Evolutionary conservation across 2,888 invertebrate species (phyloP).

Genomic region (Dasysyrphus albostriatus): DNA sequence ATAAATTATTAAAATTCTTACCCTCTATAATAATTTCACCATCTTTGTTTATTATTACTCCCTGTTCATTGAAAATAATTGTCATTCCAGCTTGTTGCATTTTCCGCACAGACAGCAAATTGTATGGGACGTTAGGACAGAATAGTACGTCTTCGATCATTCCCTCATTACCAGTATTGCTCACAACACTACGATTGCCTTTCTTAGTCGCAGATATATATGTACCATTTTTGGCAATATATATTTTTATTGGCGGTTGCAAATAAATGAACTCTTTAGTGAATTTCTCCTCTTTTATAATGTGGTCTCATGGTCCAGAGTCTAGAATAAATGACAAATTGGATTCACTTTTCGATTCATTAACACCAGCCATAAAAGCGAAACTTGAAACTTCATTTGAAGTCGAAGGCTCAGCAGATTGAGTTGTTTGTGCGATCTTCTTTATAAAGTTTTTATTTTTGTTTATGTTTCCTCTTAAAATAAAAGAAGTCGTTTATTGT

Average conservation of each 20-base stretch:
- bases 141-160: conserved; percentile 27
- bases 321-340: conserved; percentile 41
- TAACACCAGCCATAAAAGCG: conserved; percentile 45
- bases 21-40: conserved; percentile 41
- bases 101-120: no score
- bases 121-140: background rate
- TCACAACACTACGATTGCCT: conserved; percentile 78
- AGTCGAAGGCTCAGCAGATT: conserved; percentile 15
- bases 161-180: conserved; percentile 76
- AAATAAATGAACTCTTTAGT: conserved; percentile 46
- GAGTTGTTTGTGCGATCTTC: background rate
- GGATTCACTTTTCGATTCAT: background rate
- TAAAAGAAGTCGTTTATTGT: conserved; percentile 77
- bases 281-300: conserved; percentile 62
- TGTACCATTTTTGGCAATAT: conserved; percentile 27
- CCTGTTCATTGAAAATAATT: no score
- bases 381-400: background rate
- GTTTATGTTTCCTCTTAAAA: conserved; percentile 29
- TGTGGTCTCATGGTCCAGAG: conserved; percentile 60
- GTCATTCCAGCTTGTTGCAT: no score
- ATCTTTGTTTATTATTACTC: conserved; percentile 61
- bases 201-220: conserved; percentile 77
- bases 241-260: conserved; percentile 61
- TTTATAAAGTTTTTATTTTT: conserved; percentile 22
- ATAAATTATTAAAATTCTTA: conserved; percentile 55